A percentile compares a stretch with the other conserved stretches of the same genome.
These are phyloP conservation scores for Paramisgurnus dabryanus DNA, from an alignment of 2,113 vertebrate species.

Conservation along the genomic window DNA sequence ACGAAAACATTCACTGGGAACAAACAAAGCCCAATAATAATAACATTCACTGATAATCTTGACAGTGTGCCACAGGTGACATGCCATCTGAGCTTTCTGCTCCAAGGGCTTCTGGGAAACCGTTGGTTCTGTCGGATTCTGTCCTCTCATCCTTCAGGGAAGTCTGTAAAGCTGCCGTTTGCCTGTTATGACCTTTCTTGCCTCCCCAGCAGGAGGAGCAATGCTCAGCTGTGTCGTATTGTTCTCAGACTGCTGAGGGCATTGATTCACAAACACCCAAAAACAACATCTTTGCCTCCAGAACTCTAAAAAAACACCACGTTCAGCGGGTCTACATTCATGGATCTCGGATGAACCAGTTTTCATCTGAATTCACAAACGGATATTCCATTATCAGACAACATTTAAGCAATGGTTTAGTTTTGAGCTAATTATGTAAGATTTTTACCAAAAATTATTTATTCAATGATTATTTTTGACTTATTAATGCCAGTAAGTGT, in stretches of 20 bases:
- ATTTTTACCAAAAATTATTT: too few relatives aligned
- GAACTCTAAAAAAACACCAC: not conserved
- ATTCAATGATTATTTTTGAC: too few relatives aligned
- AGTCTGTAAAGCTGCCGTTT: constrained; percentile 23
- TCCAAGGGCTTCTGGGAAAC: constrained; percentile 7
- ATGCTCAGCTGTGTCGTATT: constrained; percentile 26
- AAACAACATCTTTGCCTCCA: constrained; percentile 21
- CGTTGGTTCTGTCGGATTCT: not conserved
- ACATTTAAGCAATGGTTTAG: too few relatives aligned
- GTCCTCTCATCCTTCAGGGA: not conserved
- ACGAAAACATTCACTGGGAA: constrained; percentile 12
- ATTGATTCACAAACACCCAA: constrained; percentile 2
- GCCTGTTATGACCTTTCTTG: constrained; percentile 13
- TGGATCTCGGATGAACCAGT: not conserved
- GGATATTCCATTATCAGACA: too few relatives aligned
- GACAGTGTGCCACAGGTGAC: constrained; percentile 42
- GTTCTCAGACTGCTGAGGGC: not conserved
- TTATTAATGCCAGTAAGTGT: too few relatives aligned
- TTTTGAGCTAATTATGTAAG: too few relatives aligned
- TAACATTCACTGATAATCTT: constrained; percentile 11
- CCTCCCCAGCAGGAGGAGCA: constrained; percentile 21
- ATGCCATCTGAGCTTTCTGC: constrained; percentile 8
- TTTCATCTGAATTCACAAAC: not conserved
- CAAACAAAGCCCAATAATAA: constrained; percentile 12
- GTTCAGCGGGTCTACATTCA: not conserved